Evolutionary conservation across 92 coral and sea anemone species (phyloP), one percentile per base, ranked within the genome.

Genomic region (Metridium senile): DNA sequence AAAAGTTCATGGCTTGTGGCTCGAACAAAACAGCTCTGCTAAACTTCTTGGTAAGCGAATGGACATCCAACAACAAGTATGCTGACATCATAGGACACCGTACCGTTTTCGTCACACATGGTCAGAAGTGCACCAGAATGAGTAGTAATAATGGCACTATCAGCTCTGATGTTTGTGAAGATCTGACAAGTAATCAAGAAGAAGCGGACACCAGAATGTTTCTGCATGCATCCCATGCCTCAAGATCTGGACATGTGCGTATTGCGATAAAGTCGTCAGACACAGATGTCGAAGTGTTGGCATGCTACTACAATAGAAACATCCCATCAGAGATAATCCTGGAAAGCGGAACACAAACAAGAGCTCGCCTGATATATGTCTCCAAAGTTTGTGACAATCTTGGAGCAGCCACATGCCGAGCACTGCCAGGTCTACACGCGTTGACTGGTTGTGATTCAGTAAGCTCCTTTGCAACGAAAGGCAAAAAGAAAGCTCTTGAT

Each of bases 121-220:
- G 78, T n/a, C 46, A 46, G 25, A 77, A 57, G 27, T 70, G 88
- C 74, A 69, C 77, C 51, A 64, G 18, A 59, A 45, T 54, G 29
- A 39, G 43, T 67, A 32, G 54, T 57, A 69, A 22, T 54, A 22
- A 17, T 31, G 32, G 59, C 58, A 76, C 81, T 67, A 82, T 39
- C 49, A 39, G 13, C 61, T 58, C 84, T n/a, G 28, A 74, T 43
- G 63, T 66, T 62, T 72, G 59, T 68, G 35, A 75, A 25, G 84
- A 79, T 34, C 77, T 70, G 45, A 49, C 17, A 74, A 66, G 74
- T 18, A 63, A 83, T 54, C 82, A 70, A 82, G 87, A 82, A 78
- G 87, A 82, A 64, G 91, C 87, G 32, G 87, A 81, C 78, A 86
- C 91, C 62, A 69, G 75, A 51, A 86, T 86, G 83, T 74, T 81